Conservation (phyloP, 2,888 invertebrate genomes). For the Dinocampus coccinellae region DNA sequence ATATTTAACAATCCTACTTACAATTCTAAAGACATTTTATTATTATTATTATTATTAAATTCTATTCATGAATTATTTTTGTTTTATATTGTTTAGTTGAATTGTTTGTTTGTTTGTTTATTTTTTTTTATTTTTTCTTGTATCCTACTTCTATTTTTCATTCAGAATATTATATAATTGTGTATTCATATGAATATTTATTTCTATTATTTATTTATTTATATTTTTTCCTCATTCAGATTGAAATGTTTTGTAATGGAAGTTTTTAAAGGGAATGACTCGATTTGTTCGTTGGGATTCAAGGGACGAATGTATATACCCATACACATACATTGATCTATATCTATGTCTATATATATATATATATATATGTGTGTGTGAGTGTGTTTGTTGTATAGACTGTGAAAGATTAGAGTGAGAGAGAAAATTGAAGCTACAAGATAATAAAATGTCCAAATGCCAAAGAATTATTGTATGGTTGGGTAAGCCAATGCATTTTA, state of each 20-base stretch:
- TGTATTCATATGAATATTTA: no score
- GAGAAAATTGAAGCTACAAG: neutral
- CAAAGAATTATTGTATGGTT: neutral
- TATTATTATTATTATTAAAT: neutral
- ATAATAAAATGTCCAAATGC: neutral
- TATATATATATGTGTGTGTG: neutral
- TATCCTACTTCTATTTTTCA: neutral
- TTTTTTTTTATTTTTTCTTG: neutral
- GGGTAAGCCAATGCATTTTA: neutral
- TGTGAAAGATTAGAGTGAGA: neutral
- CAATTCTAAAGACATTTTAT: neutral
- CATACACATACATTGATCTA: neutral
- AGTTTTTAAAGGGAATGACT: constrained; percentile 13
- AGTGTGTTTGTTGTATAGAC: no score
- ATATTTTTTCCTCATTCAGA: neutral
- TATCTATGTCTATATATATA: neutral
- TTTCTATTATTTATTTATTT: neutral
- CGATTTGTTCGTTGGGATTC: neutral
- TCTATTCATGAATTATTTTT: neutral
- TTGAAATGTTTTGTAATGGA: neutral
- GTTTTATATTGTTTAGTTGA: no score
- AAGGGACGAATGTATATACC: neutral
- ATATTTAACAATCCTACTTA: neutral
- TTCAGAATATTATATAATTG: neutral
- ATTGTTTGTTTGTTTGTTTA: neutral